Evolutionary conservation across 2,797 vertebrate species (phyloP).

Genomic region (Pantherophis vulpinus): DNA sequence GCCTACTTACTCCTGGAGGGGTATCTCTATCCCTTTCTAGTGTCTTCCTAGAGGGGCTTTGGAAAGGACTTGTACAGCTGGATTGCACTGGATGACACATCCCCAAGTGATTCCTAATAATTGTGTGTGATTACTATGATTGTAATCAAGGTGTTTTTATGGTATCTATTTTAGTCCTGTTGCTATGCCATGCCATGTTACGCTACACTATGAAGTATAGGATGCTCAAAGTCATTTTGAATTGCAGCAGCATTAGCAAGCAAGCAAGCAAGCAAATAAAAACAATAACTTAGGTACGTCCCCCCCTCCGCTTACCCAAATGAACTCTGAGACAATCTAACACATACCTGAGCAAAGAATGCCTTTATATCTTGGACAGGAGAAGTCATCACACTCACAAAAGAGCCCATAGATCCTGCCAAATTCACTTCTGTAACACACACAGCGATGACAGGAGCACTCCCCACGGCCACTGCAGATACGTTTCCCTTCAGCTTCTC

Average conservation of each 20-base stretch:
- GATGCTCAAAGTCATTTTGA: background rate
- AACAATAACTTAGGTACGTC: background rate
- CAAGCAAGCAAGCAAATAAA: background rate
- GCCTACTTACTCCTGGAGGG: background rate
- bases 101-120: background rate
- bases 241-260: background rate
- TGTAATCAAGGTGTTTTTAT: background rate
- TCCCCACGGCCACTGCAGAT: slow-evolving; percentile 92
- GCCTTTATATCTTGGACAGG: slow-evolving; percentile 94
- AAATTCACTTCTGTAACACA: slow-evolving; percentile 94
- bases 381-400: slow-evolving; percentile 98
- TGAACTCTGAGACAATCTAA: background rate
- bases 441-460: slow-evolving; percentile 95
- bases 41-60: background rate
- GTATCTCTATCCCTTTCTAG: background rate
- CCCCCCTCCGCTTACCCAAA: background rate
- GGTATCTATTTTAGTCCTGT: background rate
- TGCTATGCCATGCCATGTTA: background rate
- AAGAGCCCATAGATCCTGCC: slow-evolving; percentile 97
- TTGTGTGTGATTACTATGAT: background rate
- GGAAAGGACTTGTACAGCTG: background rate
- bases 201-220: background rate
- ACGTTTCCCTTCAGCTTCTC: slow-evolving; percentile 89
- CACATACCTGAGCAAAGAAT: slow-evolving; percentile 93
- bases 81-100: background rate